Conservation (phyloP, 2,888 invertebrate genomes). For the Dermolepida albohirtum region DNA sequence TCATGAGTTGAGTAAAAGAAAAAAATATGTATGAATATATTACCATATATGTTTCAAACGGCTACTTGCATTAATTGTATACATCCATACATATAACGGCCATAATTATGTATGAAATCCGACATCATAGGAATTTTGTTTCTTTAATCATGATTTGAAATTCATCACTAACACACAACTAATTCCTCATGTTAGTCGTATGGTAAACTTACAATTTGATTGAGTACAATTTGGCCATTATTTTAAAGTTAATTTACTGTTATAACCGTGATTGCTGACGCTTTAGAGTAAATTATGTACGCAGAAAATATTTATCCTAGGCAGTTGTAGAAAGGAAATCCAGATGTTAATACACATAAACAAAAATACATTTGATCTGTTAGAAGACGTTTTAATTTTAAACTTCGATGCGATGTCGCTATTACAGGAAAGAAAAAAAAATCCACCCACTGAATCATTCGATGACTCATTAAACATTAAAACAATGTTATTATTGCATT, state of each 20-base stretch:
- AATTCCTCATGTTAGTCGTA: neutral
- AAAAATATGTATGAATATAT: too few relatives aligned
- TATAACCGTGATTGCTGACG: constrained; percentile 1
- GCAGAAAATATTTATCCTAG: constrained; percentile 32
- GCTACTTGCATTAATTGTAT: too few relatives aligned
- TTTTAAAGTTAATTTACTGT: constrained; percentile 8
- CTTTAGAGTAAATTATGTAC: constrained; percentile 19
- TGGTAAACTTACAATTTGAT: constrained; percentile 17
- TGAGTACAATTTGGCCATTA: constrained; percentile 9
- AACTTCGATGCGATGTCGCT: neutral
- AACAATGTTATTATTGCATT: constrained; percentile 8
- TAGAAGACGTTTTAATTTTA: constrained; percentile 34
- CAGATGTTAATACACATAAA: constrained; percentile 23
- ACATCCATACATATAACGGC: too few relatives aligned
- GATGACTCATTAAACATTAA: neutral
- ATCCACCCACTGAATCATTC: too few relatives aligned
- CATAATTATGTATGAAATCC: too few relatives aligned
- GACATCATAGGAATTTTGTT: too few relatives aligned
- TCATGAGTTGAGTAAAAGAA: too few relatives aligned
- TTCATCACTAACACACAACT: too few relatives aligned
- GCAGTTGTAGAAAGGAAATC: constrained; percentile 21
- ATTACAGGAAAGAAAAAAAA: too few relatives aligned
- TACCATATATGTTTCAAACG: too few relatives aligned
- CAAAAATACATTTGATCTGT: constrained; percentile 32
- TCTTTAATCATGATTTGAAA: too few relatives aligned